phyloP scores from a whole-genome alignment of 1,140 invertebrate species.

The Kradibia gibbosae region DNA sequence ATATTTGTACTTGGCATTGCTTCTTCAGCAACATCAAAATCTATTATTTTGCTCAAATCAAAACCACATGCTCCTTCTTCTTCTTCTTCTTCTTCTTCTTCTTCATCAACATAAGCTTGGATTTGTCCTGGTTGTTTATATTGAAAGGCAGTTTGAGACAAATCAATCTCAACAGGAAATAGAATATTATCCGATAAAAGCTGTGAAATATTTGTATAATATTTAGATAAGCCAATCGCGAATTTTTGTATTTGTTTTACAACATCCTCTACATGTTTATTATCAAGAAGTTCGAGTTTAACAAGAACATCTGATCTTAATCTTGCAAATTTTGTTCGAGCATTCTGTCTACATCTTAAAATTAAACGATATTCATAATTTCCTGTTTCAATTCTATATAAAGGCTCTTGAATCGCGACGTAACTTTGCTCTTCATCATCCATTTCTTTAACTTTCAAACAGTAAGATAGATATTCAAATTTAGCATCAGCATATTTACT shows the following conservation, averaged over 20 bases:
- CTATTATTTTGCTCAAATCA: slow-evolving; percentile 55
- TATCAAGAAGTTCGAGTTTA: slow-evolving; percentile 96
- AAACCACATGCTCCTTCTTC: slow-evolving; percentile 62
- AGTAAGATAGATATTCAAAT: slow-evolving; percentile 99
- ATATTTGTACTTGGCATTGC: background rate
- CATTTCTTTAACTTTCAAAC: slow-evolving; percentile 97
- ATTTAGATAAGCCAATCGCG: slow-evolving; percentile 84
- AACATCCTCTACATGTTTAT: slow-evolving; percentile 97
- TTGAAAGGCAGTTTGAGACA: slow-evolving; percentile 92
- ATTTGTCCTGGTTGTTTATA: slow-evolving; percentile 80
- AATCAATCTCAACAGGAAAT: slow-evolving; percentile 97
- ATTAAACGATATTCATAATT: slow-evolving; percentile 99
- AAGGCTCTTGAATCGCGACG: slow-evolving; percentile 93
- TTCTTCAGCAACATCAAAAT: slow-evolving; percentile 55
- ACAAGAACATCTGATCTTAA: slow-evolving; percentile 95
- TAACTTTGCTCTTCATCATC: slow-evolving; percentile 98
- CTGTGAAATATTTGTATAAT: slow-evolving; percentile 78
- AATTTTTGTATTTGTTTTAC: slow-evolving; percentile 87
- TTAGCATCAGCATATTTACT: slow-evolving; percentile 98
- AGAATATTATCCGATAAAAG: slow-evolving; percentile 83
- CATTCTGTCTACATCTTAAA: slow-evolving; percentile 95
- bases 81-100: slow-evolving; percentile 63
- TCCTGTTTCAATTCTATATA: slow-evolving; percentile 98
- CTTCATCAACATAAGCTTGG: slow-evolving; percentile 68
- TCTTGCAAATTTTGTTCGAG: slow-evolving; percentile 90